These are phyloP conservation scores for Aporophyla lueneburgensis DNA, from an alignment of 2,888 invertebrate species.

Conservation along the genomic window DNA sequence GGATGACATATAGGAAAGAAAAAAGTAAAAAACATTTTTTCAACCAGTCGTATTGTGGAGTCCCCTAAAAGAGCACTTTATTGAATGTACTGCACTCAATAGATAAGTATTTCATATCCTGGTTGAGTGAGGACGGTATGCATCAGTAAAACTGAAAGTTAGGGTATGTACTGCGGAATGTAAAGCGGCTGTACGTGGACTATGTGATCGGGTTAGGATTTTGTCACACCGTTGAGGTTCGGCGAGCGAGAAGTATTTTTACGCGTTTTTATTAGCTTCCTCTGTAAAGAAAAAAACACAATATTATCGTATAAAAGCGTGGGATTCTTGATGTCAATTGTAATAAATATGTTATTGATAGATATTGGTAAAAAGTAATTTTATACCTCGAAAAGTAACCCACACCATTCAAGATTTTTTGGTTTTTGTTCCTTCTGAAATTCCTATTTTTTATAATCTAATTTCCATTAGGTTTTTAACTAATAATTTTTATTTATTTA, in stretches of 20 bases:
- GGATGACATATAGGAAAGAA: conserved; percentile 40
- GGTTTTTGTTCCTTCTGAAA: no score
- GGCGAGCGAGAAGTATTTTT: neutral
- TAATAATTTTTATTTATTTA: no score
- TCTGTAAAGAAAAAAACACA: no score
- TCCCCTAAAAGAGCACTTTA: conserved; percentile 67
- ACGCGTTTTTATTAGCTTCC: no score
- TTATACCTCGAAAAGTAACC: no score
- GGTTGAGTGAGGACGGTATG: conserved; percentile 67
- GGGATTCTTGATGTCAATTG: no score
- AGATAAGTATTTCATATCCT: conserved; percentile 77
- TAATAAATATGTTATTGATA: no score
- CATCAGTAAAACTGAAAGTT: conserved; percentile 73
- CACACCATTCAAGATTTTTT: no score
- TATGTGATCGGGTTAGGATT: conserved; percentile 42
- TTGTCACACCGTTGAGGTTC: conserved; percentile 51
- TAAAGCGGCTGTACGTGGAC: conserved; percentile 58
- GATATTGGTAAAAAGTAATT: no score
- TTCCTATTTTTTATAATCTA: no score
- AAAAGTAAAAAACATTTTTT: conserved; percentile 61
- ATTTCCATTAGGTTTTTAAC: no score
- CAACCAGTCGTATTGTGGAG: conserved; percentile 46
- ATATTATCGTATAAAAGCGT: no score
- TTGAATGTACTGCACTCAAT: conserved; percentile 74
- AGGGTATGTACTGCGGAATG: conserved; percentile 60